These are phyloP conservation scores for Pyrgus malvae DNA, from an alignment of 2,888 invertebrate species.

Conservation along the genomic window DNA sequence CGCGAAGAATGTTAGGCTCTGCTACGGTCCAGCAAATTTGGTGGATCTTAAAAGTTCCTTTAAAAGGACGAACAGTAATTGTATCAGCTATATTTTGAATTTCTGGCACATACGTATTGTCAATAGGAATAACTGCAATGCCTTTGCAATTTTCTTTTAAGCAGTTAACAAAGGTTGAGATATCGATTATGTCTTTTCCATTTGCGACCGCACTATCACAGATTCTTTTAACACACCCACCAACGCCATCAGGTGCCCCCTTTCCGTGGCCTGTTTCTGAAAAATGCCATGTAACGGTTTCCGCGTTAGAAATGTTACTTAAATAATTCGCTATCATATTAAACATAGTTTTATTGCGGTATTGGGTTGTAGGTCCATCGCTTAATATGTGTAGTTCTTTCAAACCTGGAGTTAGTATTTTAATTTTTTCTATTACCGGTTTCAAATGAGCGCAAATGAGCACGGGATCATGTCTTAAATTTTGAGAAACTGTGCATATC, in stretches of 20 bases:
- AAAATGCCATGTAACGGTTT: background rate
- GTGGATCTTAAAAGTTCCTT: no score
- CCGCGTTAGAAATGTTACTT: background rate
- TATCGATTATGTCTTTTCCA: no score
- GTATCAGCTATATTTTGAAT: no score
- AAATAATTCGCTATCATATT: background rate
- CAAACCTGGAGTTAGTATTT: background rate
- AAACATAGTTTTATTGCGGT: background rate
- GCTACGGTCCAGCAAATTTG: no score
- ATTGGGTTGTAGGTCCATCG: background rate
- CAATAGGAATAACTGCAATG: no score
- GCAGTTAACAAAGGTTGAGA: no score
- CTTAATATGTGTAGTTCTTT: background rate
- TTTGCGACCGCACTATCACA: no score
- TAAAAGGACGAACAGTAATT: no score
- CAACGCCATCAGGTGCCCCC: background rate
- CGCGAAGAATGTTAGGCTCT: no score
- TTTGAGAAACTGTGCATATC: background rate
- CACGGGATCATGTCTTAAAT: background rate
- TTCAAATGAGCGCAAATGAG: background rate
- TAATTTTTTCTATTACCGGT: background rate
- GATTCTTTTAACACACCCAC: no score
- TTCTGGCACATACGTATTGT: no score
- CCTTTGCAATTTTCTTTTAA: no score
- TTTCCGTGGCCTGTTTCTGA: background rate